Conservation (phyloP, 2,797 vertebrate species). For the Fundulus diaphanus region DNA sequence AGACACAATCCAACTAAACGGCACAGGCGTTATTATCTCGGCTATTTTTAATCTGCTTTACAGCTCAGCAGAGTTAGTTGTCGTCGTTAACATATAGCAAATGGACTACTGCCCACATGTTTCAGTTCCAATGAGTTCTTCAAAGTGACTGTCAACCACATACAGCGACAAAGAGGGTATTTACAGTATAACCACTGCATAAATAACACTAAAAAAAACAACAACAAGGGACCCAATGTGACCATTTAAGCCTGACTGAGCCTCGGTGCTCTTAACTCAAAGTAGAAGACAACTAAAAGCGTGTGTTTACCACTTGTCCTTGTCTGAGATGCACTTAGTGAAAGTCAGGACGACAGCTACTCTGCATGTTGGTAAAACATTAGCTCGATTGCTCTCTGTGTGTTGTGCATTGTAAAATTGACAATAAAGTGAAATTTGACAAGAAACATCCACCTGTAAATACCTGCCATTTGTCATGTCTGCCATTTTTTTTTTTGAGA, state of each 20-base stretch:
- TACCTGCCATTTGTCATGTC: not conserved
- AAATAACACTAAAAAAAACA: not conserved
- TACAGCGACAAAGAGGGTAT: not conserved
- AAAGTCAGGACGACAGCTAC: slow-evolving; percentile 3
- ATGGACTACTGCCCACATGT: slow-evolving; percentile 9
- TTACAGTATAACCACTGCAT: slow-evolving; percentile 7
- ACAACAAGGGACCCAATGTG: slow-evolving; percentile 12
- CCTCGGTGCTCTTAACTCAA: not conserved
- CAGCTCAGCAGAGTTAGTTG: slow-evolving; percentile 8
- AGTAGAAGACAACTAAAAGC: not conserved
- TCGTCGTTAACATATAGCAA: slow-evolving; percentile 21
- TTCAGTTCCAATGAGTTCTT: not conserved
- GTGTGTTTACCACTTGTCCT: slow-evolving; percentile 13
- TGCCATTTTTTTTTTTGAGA: slow-evolving; percentile 3
- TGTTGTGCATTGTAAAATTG: not conserved
- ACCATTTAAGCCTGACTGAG: slow-evolving; percentile 1
- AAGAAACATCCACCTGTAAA: not conserved
- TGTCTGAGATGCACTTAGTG: slow-evolving; percentile 13
- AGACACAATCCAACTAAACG: slow-evolving; percentile 8
- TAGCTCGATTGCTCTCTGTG: not conserved
- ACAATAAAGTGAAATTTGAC: not conserved
- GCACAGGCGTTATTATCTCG: slow-evolving; percentile 13
- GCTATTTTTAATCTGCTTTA: slow-evolving; percentile 7
- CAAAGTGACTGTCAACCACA: slow-evolving; percentile 7
- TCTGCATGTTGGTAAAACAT: not conserved